These are phyloP conservation scores for Lasioglossum leucozonium DNA, from an alignment of 2,888 invertebrate genomes.

Conservation along the genomic window DNA sequence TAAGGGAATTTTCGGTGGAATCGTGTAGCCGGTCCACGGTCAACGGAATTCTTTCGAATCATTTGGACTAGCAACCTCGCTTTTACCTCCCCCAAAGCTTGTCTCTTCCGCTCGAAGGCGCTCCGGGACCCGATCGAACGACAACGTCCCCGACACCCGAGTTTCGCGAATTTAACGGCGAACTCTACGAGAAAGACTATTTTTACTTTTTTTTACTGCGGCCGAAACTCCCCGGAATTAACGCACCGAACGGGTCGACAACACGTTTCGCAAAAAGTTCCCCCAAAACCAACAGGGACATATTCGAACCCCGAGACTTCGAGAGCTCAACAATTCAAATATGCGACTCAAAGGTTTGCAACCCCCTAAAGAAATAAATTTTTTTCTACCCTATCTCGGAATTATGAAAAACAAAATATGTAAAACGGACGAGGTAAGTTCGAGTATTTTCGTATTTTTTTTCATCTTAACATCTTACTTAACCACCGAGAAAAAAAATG, in stretches of 20 bases:
- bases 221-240: background rate
- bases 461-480: no score
- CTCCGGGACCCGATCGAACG: background rate
- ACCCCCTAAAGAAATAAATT: no score
- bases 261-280: background rate
- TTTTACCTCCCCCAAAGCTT: constrained; percentile 8
- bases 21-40: constrained; percentile 52
- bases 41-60: constrained; percentile 31
- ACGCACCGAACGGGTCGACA: background rate
- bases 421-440: no score
- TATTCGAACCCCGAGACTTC: no score
- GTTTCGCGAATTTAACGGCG: background rate
- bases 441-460: no score
- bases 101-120: constrained; percentile 3
- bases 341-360: no score
- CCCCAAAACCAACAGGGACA: no score
- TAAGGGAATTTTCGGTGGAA: constrained; percentile 41
- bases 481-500: no score
- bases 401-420: no score
- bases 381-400: no score
- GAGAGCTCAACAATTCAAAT: no score
- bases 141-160: background rate
- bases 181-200: background rate
- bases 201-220: background rate
- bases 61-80: background rate